Conservation (phyloP, 2,797 vertebrate genomes). For the Halcyon smyrnensis region DNA sequence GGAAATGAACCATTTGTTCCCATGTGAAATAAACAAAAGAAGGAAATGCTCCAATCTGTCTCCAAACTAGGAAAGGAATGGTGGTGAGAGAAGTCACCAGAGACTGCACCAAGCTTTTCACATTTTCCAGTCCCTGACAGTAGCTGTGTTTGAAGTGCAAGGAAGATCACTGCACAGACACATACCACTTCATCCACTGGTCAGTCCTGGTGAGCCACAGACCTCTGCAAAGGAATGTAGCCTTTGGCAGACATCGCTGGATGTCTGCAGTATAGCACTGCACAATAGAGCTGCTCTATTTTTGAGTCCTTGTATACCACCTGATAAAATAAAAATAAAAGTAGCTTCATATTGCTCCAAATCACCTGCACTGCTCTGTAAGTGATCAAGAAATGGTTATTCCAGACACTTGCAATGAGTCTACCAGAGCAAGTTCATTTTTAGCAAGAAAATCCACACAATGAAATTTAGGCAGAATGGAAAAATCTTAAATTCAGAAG, state of each 20-base stretch:
- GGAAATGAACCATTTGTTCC: conserved; percentile 49
- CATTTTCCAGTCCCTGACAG: conserved; percentile 1
- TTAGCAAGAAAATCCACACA: background rate
- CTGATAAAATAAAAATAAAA: background rate
- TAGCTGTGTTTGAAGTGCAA: background rate
- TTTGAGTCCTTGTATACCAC: background rate
- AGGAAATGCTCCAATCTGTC: conserved; percentile 31
- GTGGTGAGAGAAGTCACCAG: conserved; percentile 31
- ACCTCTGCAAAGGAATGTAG: background rate
- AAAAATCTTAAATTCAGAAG: background rate
- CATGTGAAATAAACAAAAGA: conserved; percentile 46
- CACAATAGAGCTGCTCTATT: background rate
- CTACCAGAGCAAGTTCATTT: background rate
- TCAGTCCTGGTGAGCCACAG: background rate
- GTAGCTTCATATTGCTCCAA: background rate
- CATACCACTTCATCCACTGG: background rate
- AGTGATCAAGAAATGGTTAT: background rate
- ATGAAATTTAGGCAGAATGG: background rate
- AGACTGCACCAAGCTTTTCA: conserved; percentile 5
- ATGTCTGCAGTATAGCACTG: background rate
- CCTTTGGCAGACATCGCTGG: background rate
- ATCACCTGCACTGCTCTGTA: background rate
- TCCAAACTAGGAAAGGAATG: conserved; percentile 52
- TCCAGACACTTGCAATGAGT: background rate
- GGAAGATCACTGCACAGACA: background rate